Base-by-base conservation (phyloP, 2,797 vertebrate genomes). In the Pantherophis alleghaniensis region DNA sequence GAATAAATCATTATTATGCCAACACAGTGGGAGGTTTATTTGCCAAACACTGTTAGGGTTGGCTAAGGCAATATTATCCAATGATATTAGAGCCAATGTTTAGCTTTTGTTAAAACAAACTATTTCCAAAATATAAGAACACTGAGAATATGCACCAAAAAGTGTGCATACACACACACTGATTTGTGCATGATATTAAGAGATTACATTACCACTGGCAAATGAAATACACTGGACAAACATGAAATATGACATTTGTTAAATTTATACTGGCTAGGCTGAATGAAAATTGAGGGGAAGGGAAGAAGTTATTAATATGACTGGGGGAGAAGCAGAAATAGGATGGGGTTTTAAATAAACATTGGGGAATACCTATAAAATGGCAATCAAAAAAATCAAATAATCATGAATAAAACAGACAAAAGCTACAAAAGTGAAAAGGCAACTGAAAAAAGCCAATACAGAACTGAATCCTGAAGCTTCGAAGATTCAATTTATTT, bases 31-130 rank as follows among this genome's bases (percentile, higher is more conserved):
- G 94, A 91, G 88, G n/a, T 74, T 74, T 24, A n/a, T 59, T 94
- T 95, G 74, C 95, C 93, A 91, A 91, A 93, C 11, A 79, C 53
- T 0, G 91, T 91, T 93, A 26, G 51, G 55, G 47, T 56, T 74
- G 24, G 59, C 91, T 87, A 22, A 93, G 94, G 57, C 37, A 42
- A 90, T 91, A 89, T 93, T 93, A 91, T 92, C 74, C 91, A 13
- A 79, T 90, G 47, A 94, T 94, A 92, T 16, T 18, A 6, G 89
- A 88, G 92, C 92, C 87, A 93, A 24, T 0, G 1, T 92, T 94
- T 22, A 88, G 32, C 47, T 87, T 95, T 94, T 94, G n/a, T 92
- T 95, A 53, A 91, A 96, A 94, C 0, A 94, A 91, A 24, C 16
- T 94, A 83, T 93, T 92, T 93, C 28, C 74, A 92, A 95, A 87